A percentile compares a stretch with the other conserved stretches of the same genome.
These are phyloP conservation scores for Cyclopterus lumpus DNA, from an alignment of 2,797 vertebrate species.

Conservation along the genomic window DNA sequence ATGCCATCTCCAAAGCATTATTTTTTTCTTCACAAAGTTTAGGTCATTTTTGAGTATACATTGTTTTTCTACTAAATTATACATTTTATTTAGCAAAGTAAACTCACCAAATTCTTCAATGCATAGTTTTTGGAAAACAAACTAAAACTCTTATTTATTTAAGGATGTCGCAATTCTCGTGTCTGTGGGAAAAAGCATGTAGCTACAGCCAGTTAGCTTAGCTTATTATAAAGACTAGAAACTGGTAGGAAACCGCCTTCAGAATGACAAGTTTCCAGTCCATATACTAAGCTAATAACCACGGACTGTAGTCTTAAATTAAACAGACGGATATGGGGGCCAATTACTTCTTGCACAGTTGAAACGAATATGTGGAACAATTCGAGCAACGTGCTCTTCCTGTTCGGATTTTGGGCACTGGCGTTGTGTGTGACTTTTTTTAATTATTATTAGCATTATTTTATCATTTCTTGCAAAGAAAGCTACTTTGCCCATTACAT, in stretches of 20 bases:
- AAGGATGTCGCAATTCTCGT: background rate
- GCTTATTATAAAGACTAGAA: background rate
- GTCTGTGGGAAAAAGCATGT: background rate
- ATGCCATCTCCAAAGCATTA: constrained; percentile 22
- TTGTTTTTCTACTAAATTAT: background rate
- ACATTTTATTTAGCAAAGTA: background rate
- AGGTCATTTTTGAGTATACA: background rate
- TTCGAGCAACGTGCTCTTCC: too few species aligned
- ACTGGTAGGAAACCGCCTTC: too few species aligned
- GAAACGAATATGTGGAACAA: too few species aligned
- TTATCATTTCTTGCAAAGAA: background rate
- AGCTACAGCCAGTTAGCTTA: constrained; percentile 2
- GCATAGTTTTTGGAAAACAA: background rate
- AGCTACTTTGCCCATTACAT: background rate
- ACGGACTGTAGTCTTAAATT: background rate
- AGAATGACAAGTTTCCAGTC: too few species aligned
- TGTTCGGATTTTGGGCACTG: too few species aligned
- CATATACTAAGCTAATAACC: background rate
- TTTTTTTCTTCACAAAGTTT: background rate
- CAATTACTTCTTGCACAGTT: too few species aligned
- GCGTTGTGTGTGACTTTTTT: too few species aligned
- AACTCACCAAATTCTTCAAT: background rate
- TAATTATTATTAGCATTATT: too few species aligned
- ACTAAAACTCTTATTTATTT: background rate
- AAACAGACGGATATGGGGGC: background rate